Evolutionary conservation across 2,113 vertebrate species (phyloP).

Genomic region (Dromiciops gliroides): DNA sequence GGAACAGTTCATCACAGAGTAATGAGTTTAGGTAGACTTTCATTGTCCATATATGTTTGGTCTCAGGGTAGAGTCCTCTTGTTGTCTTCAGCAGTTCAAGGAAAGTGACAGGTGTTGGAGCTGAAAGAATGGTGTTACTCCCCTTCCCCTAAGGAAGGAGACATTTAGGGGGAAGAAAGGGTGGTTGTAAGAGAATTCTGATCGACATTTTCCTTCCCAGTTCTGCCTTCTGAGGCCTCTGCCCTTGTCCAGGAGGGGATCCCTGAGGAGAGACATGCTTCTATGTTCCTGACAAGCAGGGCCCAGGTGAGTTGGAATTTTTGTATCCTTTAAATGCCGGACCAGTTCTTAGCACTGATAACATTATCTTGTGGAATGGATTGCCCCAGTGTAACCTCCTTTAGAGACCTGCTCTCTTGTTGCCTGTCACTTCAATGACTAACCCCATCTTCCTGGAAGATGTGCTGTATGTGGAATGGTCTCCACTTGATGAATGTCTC

Average conservation of each 20-base stretch:
- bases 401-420: background rate
- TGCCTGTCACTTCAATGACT: background rate
- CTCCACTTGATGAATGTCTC: background rate
- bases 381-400: background rate
- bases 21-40: background rate
- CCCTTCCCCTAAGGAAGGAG: background rate
- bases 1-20: background rate
- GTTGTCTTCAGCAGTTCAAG: background rate
- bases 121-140: background rate
- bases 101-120: background rate
- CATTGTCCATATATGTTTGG: background rate
- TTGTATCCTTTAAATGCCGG: no score
- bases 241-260: background rate
- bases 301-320: background rate
- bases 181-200: background rate
- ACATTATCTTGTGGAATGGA: background rate
- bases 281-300: background rate
- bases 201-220: background rate
- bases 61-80: background rate
- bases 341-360: background rate
- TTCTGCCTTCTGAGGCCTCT: background rate
- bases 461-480: background rate
- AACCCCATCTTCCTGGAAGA: background rate
- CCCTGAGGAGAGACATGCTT: background rate
- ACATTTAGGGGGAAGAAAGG: background rate